Evolutionary conservation across 1,140 invertebrate species (phyloP).

Genomic region (Holcopasites calliopsidis): DNA sequence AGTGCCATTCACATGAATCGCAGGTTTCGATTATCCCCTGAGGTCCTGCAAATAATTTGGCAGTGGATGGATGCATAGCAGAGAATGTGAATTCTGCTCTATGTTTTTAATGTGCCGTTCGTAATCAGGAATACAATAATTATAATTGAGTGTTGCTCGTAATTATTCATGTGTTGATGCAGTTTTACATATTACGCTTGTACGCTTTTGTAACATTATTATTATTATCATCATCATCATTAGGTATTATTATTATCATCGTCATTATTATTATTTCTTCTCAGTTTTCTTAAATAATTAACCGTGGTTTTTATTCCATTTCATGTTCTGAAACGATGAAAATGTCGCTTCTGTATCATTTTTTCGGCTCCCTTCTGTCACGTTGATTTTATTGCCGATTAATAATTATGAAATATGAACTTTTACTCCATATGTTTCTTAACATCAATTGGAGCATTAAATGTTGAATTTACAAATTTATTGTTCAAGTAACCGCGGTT

Average conservation of each 20-base stretch:
- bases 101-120: conserved; percentile 59
- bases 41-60: conserved; percentile 49
- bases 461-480: too few relatives aligned
- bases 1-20: background rate
- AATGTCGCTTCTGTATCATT: conserved; percentile 5
- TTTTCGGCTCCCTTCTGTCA: background rate
- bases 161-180: conserved; percentile 56
- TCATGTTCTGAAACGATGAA: conserved; percentile 1
- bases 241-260: too few relatives aligned
- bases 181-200: conserved; percentile 50
- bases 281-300: too few relatives aligned
- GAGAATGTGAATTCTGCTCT: conserved; percentile 57
- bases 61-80: conserved; percentile 61
- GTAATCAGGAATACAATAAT: conserved; percentile 24
- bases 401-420: background rate
- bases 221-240: conserved; percentile 23
- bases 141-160: conserved; percentile 47
- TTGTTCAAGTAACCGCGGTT: too few relatives aligned
- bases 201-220: conserved; percentile 45
- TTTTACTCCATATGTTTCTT: background rate
- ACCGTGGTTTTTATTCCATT: too few relatives aligned
- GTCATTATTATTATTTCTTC: conserved; percentile 20
- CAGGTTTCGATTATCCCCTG: background rate
- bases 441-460: background rate
- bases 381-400: background rate